Evolutionary conservation across 2,113 vertebrate genomes (phyloP).

Genomic region (Butorides virescens): DNA sequence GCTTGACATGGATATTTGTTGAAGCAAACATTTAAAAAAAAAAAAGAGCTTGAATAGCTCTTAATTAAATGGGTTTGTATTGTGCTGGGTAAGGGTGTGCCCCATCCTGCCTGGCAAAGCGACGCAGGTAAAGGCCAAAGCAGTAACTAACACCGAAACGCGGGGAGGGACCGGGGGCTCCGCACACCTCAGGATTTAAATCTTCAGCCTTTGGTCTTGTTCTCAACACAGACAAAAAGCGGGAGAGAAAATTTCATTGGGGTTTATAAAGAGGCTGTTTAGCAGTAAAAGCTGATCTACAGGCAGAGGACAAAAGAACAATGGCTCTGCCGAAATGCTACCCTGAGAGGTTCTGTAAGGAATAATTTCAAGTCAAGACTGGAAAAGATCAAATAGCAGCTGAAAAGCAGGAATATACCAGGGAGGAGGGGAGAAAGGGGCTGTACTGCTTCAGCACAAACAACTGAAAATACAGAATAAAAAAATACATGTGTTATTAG

Average conservation of each 20-base stretch:
- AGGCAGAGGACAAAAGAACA: constrained; percentile 32
- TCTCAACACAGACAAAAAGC: background rate
- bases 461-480: background rate
- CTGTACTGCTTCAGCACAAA: background rate
- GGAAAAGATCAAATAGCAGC: constrained; percentile 51
- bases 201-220: background rate
- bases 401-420: constrained; percentile 13
- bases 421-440: background rate
- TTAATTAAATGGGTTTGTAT: constrained; percentile 30
- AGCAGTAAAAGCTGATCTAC: constrained; percentile 27
- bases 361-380: background rate
- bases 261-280: constrained; percentile 31
- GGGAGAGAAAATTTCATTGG: background rate
- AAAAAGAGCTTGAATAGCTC: background rate
- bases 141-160: background rate
- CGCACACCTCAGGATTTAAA: background rate
- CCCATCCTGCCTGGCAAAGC: constrained; percentile 8
- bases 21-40: background rate
- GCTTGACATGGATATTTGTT: background rate
- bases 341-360: constrained; percentile 5
- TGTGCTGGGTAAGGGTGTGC: constrained; percentile 44
- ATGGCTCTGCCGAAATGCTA: constrained; percentile 35
- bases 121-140: background rate
- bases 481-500: background rate
- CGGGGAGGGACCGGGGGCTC: background rate